Evolutionary conservation across 2,797 vertebrate genomes (phyloP).

Genomic region (Alfaro cultratus): DNA sequence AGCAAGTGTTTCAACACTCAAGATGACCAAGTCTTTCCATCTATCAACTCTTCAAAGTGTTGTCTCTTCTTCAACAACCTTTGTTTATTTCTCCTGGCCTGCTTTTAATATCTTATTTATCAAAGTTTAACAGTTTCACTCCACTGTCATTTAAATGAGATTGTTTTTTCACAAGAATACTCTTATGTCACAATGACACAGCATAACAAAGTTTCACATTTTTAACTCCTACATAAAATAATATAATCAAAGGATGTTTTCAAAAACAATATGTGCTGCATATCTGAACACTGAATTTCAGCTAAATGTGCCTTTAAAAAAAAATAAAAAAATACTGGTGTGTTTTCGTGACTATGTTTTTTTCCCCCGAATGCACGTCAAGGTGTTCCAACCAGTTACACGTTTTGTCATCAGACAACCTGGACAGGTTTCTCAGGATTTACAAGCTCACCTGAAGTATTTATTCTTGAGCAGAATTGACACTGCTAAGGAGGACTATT

Average conservation of each 20-base stretch:
- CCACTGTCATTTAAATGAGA: not conserved
- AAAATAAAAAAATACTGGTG: no score
- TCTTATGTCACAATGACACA: not conserved
- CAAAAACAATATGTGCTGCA: not conserved
- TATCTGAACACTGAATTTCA: not conserved
- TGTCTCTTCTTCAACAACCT: not conserved
- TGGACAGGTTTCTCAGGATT: conserved; percentile 30
- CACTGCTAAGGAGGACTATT: accelerated
- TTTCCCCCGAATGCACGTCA: no score
- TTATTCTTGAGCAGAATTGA: not conserved
- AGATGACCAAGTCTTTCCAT: not conserved
- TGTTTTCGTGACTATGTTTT: not conserved
- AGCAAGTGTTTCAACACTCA: not conserved
- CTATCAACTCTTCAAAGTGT: not conserved
- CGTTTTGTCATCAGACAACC: not conserved
- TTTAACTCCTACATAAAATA: not conserved
- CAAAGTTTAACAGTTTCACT: not conserved
- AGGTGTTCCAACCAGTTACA: not conserved
- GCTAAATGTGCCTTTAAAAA: not conserved
- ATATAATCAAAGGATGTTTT: not conserved
- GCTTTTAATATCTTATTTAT: no score
- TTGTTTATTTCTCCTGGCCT: no score
- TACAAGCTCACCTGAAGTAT: not conserved
- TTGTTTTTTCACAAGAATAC: not conserved
- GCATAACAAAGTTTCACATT: not conserved